These are phyloP conservation scores for Brienomyrus longianalis DNA, from an alignment of 2,113 vertebrate genomes.

Conservation along the genomic window DNA sequence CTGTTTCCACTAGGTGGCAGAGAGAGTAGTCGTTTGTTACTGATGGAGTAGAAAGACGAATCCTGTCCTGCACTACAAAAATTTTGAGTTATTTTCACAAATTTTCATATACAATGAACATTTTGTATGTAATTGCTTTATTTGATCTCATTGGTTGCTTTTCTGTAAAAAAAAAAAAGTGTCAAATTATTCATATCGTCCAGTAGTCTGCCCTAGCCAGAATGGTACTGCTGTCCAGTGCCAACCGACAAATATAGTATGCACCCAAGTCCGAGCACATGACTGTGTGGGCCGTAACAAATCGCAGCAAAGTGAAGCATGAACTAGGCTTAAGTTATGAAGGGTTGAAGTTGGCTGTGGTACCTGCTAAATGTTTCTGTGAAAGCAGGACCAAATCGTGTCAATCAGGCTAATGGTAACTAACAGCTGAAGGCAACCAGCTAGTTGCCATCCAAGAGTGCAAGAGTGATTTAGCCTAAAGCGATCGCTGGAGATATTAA, in stretches of 20 bases:
- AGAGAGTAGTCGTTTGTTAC: not conserved
- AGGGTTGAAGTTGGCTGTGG: not conserved
- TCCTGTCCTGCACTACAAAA: not conserved
- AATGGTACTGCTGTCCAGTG: not conserved
- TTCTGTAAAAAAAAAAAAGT: too few species aligned
- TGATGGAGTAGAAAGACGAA: not conserved
- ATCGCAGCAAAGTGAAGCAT: not conserved
- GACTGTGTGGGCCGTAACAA: not conserved
- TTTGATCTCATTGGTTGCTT: not conserved
- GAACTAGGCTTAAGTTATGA: not conserved
- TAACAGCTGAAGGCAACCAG: too few species aligned
- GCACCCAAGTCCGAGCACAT: not conserved
- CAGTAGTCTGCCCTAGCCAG: too few species aligned
- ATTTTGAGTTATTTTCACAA: too few species aligned
- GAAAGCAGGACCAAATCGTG: not conserved
- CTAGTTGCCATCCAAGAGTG: not conserved
- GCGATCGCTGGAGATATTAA: not conserved
- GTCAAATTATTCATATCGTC: not conserved
- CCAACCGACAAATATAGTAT: not conserved
- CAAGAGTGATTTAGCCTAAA: not conserved
- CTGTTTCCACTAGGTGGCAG: not conserved
- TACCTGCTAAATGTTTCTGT: not conserved
- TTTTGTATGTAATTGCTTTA: not conserved
- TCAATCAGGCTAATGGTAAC: not conserved
- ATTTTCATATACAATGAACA: too few species aligned